A percentile compares a stretch with the other conserved stretches of the same genome.
These are phyloP conservation scores for Chascanopsetta lugubris DNA, from an alignment of 2,113 vertebrate genomes.

Conservation along the genomic window DNA sequence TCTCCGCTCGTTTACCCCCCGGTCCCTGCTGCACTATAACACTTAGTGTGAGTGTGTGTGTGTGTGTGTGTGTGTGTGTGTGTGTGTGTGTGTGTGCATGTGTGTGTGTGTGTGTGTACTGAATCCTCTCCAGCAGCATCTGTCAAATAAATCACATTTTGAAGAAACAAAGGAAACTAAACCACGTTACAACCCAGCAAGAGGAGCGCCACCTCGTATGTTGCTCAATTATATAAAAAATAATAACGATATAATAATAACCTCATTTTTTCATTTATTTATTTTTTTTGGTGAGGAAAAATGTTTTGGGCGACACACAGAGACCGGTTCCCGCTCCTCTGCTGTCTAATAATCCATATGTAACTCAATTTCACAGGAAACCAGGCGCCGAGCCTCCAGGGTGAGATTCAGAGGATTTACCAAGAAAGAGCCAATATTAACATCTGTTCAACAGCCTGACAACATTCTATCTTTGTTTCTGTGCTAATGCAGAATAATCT, in stretches of 20 bases:
- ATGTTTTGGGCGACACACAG: conserved; percentile 16
- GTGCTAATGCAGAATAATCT: not conserved
- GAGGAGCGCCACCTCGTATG: conserved; percentile 3
- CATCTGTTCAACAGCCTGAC: not conserved
- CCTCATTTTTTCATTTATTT: no score
- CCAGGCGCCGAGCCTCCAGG: not conserved
- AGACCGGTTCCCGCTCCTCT: not conserved
- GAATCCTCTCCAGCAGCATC: conserved; percentile 1
- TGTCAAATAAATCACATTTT: conserved; percentile 46
- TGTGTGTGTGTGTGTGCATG: conserved; percentile 20
- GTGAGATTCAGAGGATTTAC: conserved; percentile 15
- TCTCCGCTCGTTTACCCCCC: conserved; percentile 32
- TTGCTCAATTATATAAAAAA: conserved; percentile 17
- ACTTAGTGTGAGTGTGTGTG: not conserved
- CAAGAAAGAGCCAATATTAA: not conserved
- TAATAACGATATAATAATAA: no score
- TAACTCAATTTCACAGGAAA: conserved; percentile 23
- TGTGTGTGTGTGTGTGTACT: conserved; percentile 23
- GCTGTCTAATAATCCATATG: conserved; percentile 30
- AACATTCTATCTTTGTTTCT: not conserved
- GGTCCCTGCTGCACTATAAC: conserved; percentile 31
- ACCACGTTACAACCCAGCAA: conserved; percentile 4
- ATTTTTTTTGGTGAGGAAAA: conserved; percentile 9
- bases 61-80: conserved; percentile 18
- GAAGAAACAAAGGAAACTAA: conserved; percentile 33